Conservation (phyloP, 2,797 vertebrate genomes). For the Urosaurus nigricauda region DNA sequence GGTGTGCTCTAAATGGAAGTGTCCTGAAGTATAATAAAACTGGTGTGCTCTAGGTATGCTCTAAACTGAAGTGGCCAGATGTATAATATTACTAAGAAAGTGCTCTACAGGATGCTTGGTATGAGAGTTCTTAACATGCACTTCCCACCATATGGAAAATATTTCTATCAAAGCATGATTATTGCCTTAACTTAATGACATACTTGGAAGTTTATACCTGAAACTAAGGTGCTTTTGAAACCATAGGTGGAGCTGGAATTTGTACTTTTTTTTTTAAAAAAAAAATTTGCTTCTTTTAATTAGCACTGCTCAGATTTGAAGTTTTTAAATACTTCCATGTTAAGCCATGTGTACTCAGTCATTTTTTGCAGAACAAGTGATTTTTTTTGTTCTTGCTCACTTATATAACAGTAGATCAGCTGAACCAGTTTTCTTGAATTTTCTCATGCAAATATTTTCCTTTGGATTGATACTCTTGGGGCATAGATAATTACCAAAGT, state of each 20-base stretch:
- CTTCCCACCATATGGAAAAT: not conserved
- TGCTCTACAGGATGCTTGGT: not conserved
- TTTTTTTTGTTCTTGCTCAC: not conserved
- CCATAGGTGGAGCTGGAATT: not conserved
- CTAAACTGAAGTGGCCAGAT: not conserved
- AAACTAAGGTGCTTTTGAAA: conserved; percentile 12
- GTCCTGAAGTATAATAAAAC: not conserved
- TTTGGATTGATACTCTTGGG: conserved; percentile 13
- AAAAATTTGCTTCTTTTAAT: conserved; percentile 16
- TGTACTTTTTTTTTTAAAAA: not conserved
- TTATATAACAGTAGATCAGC: not conserved
- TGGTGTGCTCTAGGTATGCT: not conserved
- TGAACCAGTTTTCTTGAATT: conserved; percentile 14
- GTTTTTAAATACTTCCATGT: not conserved
- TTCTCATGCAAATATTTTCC: conserved; percentile 39
- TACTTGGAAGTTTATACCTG: not conserved
- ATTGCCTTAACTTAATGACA: not conserved
- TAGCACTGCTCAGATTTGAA: not conserved
- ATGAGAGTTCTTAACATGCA: not conserved
- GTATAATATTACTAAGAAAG: not conserved
- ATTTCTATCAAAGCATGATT: not conserved
- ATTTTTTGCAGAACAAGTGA: conserved; percentile 4
- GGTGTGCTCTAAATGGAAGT: not conserved
- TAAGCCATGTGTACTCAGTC: not conserved
- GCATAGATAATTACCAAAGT: conserved; percentile 31